Base-by-base conservation (phyloP, 2,797 vertebrate genomes). In the Pangasius mekongensis region DNA sequence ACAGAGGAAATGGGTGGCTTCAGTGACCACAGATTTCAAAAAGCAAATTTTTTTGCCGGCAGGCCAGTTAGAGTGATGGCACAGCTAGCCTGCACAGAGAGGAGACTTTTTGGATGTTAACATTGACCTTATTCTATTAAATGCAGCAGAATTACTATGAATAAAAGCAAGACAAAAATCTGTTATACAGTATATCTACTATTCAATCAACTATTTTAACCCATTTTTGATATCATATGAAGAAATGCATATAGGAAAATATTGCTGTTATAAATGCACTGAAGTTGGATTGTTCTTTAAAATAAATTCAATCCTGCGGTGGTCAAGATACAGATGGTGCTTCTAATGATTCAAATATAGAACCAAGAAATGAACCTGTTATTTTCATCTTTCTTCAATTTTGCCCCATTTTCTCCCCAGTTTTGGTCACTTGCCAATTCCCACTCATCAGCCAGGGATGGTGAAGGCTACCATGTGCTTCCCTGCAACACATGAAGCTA, bases 11-110 rank as follows among this genome's bases (percentile, higher is more conserved):
- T 64, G 22, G 39, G 36, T n/a, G 58, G 39, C 36, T 8, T 64
- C 33, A 43, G 33, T 43, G 3, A 52, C 5, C 36, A 56, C 47
- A 60, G 36, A 91, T 91, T 87, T 58, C 14, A 86, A 62, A 90
- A 43, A 80, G 86, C 83, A 20, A 6, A 83, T 82, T 86, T 90
- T 87, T 85, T 33, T 88, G 88, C 90, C 91, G 62, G 76, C 54
- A 84, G 43, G 11, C 30, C 16, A 11, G 39, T 81, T 60, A 18
- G 71, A 67, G 81, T 83, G 20, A 64, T 20, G 13, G 36, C n/a
- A 33, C 14, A 20, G 49, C 43, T 27, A n/a, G 73, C 43, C 24
- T 74, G 71, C 22, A 74, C 39, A 33, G 39, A 76, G 73, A 13
- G 6, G 6, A 20, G 27, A 52, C 18, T 18, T 77, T 77, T 78